Conservation (phyloP, 2,888 invertebrate genomes). For the Lissocephala sabroskyi region DNA sequence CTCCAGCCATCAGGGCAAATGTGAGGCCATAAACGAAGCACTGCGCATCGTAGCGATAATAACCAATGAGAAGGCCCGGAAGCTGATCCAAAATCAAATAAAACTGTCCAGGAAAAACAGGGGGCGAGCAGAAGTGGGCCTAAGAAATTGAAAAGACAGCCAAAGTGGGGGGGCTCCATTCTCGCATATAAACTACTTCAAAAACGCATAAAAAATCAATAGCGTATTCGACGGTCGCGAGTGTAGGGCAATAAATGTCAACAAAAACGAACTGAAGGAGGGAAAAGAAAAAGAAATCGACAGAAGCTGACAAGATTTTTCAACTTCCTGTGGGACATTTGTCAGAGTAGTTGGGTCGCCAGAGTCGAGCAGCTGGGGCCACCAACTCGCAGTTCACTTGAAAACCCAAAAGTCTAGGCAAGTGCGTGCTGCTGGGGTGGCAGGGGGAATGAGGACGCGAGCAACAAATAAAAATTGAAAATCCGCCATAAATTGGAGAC, state of each 20-base stretch:
- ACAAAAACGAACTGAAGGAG: constrained; percentile 15
- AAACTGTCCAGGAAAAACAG: neutral
- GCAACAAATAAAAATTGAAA: constrained; percentile 47
- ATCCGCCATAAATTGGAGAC: constrained; percentile 62
- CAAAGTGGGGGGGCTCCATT: no score
- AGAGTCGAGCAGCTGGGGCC: constrained; percentile 7
- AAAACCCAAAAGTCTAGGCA: neutral
- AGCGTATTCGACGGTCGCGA: constrained; percentile 25
- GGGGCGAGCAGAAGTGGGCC: neutral
- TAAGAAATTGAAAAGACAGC: constrained; percentile 21
- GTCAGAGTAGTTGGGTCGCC: constrained; percentile 12
- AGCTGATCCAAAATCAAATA: constrained; percentile 6
- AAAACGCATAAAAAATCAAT: constrained; percentile 65
- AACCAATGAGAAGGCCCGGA: constrained; percentile 13
- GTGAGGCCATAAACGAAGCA: constrained; percentile 16
- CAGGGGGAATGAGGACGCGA: neutral
- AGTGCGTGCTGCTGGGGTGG: neutral
- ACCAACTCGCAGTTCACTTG: no score
- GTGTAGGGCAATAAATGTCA: neutral
- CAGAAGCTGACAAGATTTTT: constrained; percentile 19
- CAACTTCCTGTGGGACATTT: constrained; percentile 22
- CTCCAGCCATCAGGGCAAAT: constrained; percentile 14
- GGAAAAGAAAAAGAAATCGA: constrained; percentile 24
- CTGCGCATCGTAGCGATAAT: constrained; percentile 28
- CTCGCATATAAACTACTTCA: constrained; percentile 52